phyloP scores from a whole-genome alignment of 37 sponge, comb jelly and placozoan genomes.

The Beroe ovata region DNA sequence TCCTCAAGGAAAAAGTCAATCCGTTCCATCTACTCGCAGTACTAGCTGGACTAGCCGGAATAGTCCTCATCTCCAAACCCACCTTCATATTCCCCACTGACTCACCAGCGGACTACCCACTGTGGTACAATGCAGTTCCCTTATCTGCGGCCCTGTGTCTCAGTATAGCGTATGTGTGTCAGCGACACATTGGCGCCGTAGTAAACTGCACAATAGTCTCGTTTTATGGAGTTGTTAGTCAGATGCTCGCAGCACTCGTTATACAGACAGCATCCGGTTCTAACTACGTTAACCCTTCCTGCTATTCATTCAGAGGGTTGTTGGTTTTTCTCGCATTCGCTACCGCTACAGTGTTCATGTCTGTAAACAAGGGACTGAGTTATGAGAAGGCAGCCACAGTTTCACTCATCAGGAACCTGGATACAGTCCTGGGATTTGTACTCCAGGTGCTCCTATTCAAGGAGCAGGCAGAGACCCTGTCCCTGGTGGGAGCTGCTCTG shows the following conservation, averaged over 20 bases:
- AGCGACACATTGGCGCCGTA: neutral
- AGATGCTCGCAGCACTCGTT: neutral
- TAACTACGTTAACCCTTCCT: neutral
- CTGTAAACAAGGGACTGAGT: conserved; percentile 11
- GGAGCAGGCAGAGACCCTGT: conserved; percentile 11
- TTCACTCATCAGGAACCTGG: conserved; percentile 47
- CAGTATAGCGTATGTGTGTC: neutral
- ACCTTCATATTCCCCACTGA: conserved; percentile 8
- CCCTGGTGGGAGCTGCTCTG: conserved; percentile 21
- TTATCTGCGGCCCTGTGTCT: neutral
- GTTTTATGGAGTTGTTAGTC: neutral
- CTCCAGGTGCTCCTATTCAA: neutral
- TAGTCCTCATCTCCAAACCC: conserved; percentile 14
- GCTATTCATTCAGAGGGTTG: neutral
- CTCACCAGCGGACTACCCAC: neutral
- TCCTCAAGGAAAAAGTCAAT: conserved; percentile 1
- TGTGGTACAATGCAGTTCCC: conserved; percentile 4
- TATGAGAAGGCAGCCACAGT: neutral
- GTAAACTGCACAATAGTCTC: neutral
- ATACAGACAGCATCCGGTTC: neutral
- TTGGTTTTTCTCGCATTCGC: neutral
- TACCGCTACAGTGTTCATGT: neutral
- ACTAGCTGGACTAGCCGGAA: neutral
- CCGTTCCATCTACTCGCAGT: neutral
- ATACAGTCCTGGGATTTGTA: conserved; percentile 27